Evolutionary conservation across 2,797 vertebrate species (phyloP).

Genomic region (Thamnophis elegans): DNA sequence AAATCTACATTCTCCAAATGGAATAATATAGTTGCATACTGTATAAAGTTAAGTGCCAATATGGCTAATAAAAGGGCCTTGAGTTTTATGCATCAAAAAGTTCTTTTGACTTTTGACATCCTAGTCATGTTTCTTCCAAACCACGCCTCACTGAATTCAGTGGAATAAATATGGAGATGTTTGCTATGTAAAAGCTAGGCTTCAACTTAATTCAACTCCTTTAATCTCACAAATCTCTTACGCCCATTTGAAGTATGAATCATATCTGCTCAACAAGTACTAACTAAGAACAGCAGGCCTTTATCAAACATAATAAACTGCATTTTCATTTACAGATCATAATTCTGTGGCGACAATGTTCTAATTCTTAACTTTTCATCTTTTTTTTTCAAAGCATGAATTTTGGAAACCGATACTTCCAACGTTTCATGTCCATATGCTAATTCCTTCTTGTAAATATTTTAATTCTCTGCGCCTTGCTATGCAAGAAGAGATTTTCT

Average conservation of each 20-base stretch:
- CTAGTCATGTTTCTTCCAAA: not conserved
- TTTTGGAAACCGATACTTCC: not conserved
- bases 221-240: not conserved
- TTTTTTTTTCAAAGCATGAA: constrained; percentile 21
- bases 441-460: not conserved
- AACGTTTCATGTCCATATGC: not conserved
- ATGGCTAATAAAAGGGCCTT: not conserved
- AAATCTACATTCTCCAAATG: not conserved
- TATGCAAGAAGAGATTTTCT: not conserved
- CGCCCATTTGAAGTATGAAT: constrained; percentile 20
- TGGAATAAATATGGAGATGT: not conserved
- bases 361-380: constrained; percentile 12
- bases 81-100: not conserved
- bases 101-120: not conserved
- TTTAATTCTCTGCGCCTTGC: not conserved
- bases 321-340: constrained; percentile 10
- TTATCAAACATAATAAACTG: constrained; percentile 1
- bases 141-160: not conserved
- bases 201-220: not conserved
- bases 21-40: not conserved
- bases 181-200: not conserved
- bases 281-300: not conserved
- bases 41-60: not conserved
- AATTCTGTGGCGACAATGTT: constrained; percentile 31
- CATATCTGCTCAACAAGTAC: constrained; percentile 5